phyloP scores from a whole-genome alignment of 2,113 vertebrate species.

The Epinephelus fuscoguttatus region DNA sequence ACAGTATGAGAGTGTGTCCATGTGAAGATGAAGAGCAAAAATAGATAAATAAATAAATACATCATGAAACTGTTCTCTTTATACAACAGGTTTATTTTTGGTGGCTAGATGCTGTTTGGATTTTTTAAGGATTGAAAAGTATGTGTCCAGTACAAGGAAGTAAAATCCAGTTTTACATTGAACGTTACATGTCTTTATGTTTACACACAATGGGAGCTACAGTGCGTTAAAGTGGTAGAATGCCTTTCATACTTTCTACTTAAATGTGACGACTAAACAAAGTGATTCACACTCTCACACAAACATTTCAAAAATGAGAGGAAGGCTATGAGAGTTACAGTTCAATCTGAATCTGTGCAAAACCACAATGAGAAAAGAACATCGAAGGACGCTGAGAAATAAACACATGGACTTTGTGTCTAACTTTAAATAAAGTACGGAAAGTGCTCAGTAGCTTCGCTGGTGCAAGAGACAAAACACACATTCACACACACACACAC shows the following conservation, averaged over 20 bases:
- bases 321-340: slow-evolving; percentile 30
- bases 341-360: slow-evolving; percentile 40
- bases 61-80: slow-evolving; percentile 7
- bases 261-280: neutral
- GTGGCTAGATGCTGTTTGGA: slow-evolving; percentile 37
- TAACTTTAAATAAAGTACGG: neutral
- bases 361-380: slow-evolving; percentile 28
- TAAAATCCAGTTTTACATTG: slow-evolving; percentile 5
- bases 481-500: neutral
- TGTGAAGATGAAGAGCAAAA: neutral
- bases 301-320: slow-evolving; percentile 19
- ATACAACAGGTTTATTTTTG: slow-evolving; percentile 63
- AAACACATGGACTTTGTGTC: neutral
- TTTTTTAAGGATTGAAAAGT: slow-evolving; percentile 27
- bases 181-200: slow-evolving; percentile 13
- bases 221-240: neutral
- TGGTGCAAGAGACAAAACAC: slow-evolving; percentile 5
- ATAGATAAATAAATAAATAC: slow-evolving; percentile 4
- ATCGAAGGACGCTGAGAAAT: neutral
- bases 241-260: neutral
- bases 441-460: slow-evolving; percentile 7
- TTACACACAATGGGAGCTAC: neutral
- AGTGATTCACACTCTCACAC: neutral
- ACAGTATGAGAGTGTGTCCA: neutral
- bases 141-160: slow-evolving; percentile 1